These are phyloP conservation scores for Euwallacea similis DNA, from an alignment of 1,140 invertebrate genomes.

Conservation along the genomic window DNA sequence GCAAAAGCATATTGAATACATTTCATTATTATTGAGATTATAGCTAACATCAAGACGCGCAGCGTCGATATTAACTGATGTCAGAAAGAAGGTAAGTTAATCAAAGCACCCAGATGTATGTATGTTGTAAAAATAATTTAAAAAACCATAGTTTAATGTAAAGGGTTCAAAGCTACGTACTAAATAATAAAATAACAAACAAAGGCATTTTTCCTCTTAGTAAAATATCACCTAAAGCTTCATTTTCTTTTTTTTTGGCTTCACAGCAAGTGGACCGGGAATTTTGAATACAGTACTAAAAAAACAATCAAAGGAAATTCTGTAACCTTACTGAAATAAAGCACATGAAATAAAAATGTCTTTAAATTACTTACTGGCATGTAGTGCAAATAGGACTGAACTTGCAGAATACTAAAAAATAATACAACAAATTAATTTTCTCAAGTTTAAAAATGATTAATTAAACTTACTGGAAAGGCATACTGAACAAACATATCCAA, in stretches of 20 bases:
- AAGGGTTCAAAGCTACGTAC: too few relatives aligned
- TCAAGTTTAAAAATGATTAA: slow-evolving; percentile 13
- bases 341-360: background rate
- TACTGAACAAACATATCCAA: slow-evolving; percentile 96
- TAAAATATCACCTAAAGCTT: slow-evolving; percentile 45
- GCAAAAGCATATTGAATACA: too few relatives aligned
- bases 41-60: too few relatives aligned
- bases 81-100: too few relatives aligned
- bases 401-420: slow-evolving; percentile 87
- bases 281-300: slow-evolving; percentile 83
- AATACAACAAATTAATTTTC: slow-evolving; percentile 12
- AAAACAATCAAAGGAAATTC: slow-evolving; percentile 50
- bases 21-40: too few relatives aligned
- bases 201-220: background rate
- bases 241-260: slow-evolving; percentile 75
- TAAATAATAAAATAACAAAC: too few relatives aligned
- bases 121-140: too few relatives aligned
- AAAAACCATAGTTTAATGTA: too few relatives aligned
- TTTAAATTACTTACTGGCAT: slow-evolving; percentile 79
- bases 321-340: slow-evolving; percentile 15
- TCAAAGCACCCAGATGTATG: too few relatives aligned
- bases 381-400: slow-evolving; percentile 97
- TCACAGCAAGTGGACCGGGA: slow-evolving; percentile 68
- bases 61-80: too few relatives aligned
- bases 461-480: slow-evolving; percentile 86